These are phyloP conservation scores for Psittacara wagleri DNA, from an alignment of 2,113 vertebrate species.

Conservation along the genomic window DNA sequence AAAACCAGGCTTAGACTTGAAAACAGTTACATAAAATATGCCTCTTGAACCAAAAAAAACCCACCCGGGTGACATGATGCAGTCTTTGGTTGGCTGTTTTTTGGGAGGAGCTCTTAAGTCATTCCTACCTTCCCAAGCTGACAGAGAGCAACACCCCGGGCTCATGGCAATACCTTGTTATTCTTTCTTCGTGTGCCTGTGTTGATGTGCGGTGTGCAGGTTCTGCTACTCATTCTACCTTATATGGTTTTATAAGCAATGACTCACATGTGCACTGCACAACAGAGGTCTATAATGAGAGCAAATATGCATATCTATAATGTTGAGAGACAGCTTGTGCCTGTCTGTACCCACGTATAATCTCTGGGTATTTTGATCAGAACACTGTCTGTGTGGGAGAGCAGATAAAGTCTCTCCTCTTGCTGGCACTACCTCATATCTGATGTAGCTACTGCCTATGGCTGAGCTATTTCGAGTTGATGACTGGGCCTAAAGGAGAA, in stretches of 20 bases:
- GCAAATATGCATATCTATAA: background rate
- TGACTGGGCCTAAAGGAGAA: background rate
- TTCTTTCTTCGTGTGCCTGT: background rate
- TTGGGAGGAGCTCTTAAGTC: background rate
- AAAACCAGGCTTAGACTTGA: constrained; percentile 37
- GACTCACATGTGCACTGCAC: constrained; percentile 4
- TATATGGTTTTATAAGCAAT: background rate
- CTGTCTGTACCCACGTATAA: background rate
- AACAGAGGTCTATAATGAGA: background rate
- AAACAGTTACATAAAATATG: background rate
- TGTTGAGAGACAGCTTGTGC: constrained; percentile 29
- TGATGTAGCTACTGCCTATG: background rate
- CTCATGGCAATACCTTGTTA: background rate
- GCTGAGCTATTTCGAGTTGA: constrained; percentile 3
- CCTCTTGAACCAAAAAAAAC: background rate
- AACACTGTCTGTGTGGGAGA: background rate
- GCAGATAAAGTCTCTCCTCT: background rate
- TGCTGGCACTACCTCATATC: background rate
- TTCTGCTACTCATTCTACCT: constrained; percentile 1
- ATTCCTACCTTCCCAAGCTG: background rate
- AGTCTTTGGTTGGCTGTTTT: background rate
- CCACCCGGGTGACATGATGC: background rate
- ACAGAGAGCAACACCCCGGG: background rate
- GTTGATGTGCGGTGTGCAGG: background rate
- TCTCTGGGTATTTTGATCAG: background rate